Base-by-base conservation (phyloP, 2,113 vertebrate genomes). In the Fregata magnificens region DNA sequence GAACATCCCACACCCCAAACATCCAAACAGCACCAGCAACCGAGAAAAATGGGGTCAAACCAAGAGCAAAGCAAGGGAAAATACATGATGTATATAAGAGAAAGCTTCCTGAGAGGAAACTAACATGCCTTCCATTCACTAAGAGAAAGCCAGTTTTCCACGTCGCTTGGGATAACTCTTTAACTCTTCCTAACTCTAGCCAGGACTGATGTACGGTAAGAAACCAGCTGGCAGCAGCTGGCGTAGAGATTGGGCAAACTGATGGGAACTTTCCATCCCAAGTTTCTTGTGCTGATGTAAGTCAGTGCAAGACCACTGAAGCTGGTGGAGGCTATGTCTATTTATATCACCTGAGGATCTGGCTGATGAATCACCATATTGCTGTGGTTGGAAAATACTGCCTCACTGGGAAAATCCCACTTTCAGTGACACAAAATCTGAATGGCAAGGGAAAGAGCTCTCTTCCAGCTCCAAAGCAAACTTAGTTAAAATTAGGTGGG, bases 211-310 rank as follows among this genome's bases (percentile, higher is more conserved):
- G 66, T 2, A 12, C 3, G 9, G 50, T 66, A 76, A 38, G 44
- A 88, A 67, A 77, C 13, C 42, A 50, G 25, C 65, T 79, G 86
- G 61, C 67, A 91, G 77, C 1, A 2, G 32, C 2, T 77, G 66
- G 69, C 74, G 44, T 16, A 47, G 58, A 53, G 73, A 85, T 10
- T 56, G 65, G 29, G 47, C 85, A 91, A 76, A 86, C 52, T 0
- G 31, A 76, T 79, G 70, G 82, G 44, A 95, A 94, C 85, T 93
- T 95, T 93, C 95, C 87, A 94, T 53, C 53, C 82, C 5, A 2
- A 63, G 31, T 62, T 81, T 55, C 91, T 70, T 58, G 66, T 36
- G 89, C 92, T 95, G 94, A 93, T 96, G 94, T 80, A 96, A 97
- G 82, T 25, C 19, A 6, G 70, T 80, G 95, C 74, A 96, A 96